phyloP scores from a whole-genome alignment of 2,113 vertebrate species.

The Charina bottae region DNA sequence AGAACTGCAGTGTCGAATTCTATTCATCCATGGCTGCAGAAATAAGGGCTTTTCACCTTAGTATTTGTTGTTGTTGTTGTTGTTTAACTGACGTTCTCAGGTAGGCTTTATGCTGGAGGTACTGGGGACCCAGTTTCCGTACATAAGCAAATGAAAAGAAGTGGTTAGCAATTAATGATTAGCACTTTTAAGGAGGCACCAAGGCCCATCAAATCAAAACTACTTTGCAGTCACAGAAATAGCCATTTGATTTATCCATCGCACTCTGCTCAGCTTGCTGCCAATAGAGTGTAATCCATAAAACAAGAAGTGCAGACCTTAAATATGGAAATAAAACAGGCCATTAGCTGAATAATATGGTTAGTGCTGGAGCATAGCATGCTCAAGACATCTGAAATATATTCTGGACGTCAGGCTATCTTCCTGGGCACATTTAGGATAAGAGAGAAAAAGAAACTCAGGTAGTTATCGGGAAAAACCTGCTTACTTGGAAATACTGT shows the following conservation, averaged over 20 bases:
- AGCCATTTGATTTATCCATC: constrained; percentile 12
- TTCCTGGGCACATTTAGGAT: not conserved
- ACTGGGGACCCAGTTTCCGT: not conserved
- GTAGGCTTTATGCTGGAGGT: not conserved
- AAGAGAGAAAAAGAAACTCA: not conserved
- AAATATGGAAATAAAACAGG: constrained; percentile 18
- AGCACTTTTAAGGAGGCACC: not conserved
- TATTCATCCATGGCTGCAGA: not conserved
- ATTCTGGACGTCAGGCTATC: not conserved
- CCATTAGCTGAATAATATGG: constrained; percentile 39
- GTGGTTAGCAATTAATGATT: not conserved
- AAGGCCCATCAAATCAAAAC: not conserved
- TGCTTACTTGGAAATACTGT: constrained; percentile 35
- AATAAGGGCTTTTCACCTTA: not conserved
- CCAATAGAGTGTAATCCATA: not conserved
- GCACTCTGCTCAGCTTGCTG: not conserved
- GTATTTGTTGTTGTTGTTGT: not conserved
- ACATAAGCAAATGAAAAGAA: too few species aligned
- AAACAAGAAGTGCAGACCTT: constrained; percentile 5
- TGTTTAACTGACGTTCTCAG: not conserved
- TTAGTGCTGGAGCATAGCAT: constrained; percentile 23
- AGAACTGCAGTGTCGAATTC: not conserved
- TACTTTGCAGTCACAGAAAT: not conserved
- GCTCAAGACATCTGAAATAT: constrained; percentile 18
- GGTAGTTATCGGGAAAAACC: not conserved